Conservation (phyloP, 2,113 vertebrate genomes). For the Acanthisitta chloris region DNA sequence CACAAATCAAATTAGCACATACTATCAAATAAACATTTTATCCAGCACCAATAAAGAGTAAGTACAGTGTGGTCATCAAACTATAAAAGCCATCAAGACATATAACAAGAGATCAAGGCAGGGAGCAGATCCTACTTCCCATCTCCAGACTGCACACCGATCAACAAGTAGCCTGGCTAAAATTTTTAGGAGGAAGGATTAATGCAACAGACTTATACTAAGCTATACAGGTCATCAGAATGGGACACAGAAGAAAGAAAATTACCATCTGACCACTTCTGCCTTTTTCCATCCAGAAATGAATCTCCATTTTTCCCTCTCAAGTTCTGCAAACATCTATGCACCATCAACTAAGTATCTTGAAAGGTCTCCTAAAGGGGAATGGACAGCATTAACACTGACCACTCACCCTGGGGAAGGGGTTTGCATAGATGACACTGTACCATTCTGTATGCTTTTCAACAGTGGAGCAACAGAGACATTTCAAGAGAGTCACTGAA, state of each 20-base stretch:
- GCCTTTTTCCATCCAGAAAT: background rate
- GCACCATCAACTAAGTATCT: background rate
- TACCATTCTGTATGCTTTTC: background rate
- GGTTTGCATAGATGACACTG: background rate
- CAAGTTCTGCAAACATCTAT: background rate
- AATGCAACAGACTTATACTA: background rate
- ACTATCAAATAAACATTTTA: background rate
- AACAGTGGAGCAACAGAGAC: background rate
- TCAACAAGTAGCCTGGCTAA: background rate
- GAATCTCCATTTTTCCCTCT: background rate
- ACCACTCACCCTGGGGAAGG: background rate
- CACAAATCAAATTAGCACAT: background rate
- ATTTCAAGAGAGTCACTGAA: background rate
- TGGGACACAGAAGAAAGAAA: background rate
- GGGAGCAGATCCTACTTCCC: background rate
- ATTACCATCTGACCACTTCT: background rate
- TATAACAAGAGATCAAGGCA: background rate
- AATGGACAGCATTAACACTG: background rate
- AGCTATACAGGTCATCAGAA: background rate
- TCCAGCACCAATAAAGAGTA: background rate
- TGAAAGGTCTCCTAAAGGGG: background rate
- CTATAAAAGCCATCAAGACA: background rate
- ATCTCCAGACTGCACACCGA: background rate
- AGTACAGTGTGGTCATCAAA: background rate
- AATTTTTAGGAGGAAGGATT: background rate